Evolutionary conservation across 2,888 invertebrate genomes (phyloP).

Genomic region (Cosmia trapezina): DNA sequence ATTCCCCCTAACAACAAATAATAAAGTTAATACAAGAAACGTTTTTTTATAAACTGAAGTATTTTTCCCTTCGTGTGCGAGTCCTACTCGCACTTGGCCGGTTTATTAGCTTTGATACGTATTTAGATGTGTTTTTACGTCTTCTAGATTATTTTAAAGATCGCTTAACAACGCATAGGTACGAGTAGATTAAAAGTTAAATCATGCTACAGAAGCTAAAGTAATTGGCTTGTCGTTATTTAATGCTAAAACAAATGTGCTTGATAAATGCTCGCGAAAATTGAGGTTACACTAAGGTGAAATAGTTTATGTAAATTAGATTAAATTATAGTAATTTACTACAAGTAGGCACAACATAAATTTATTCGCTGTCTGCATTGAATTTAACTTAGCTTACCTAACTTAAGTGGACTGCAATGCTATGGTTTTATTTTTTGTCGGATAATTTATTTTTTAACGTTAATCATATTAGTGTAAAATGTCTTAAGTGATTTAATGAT

Average conservation of each 20-base stretch:
- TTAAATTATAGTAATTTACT: conserved; percentile 63
- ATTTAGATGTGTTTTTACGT: background rate
- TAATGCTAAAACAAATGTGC: conserved; percentile 55
- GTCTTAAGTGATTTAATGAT: background rate
- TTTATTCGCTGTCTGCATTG: conserved; percentile 57
- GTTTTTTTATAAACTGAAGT: too few species aligned
- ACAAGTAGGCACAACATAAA: conserved; percentile 52
- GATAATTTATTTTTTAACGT: conserved; percentile 4
- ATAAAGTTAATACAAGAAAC: too few species aligned
- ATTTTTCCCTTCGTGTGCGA: too few species aligned
- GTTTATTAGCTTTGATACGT: background rate
- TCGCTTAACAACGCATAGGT: background rate
- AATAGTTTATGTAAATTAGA: conserved; percentile 64
- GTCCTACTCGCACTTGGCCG: too few species aligned
- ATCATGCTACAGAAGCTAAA: conserved; percentile 13
- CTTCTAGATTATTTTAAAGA: background rate
- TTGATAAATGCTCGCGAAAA: conserved; percentile 61
- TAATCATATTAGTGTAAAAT: conserved; percentile 3
- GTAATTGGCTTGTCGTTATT: conserved; percentile 54
- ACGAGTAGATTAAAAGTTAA: background rate
- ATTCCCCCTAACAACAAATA: too few species aligned
- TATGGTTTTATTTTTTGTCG: conserved; percentile 12
- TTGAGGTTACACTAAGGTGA: conserved; percentile 60
- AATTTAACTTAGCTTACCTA: conserved; percentile 16
- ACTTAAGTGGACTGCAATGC: conserved; percentile 39